Conservation (phyloP, 2,113 vertebrate species). For the Eretmochelys imbricata region DNA sequence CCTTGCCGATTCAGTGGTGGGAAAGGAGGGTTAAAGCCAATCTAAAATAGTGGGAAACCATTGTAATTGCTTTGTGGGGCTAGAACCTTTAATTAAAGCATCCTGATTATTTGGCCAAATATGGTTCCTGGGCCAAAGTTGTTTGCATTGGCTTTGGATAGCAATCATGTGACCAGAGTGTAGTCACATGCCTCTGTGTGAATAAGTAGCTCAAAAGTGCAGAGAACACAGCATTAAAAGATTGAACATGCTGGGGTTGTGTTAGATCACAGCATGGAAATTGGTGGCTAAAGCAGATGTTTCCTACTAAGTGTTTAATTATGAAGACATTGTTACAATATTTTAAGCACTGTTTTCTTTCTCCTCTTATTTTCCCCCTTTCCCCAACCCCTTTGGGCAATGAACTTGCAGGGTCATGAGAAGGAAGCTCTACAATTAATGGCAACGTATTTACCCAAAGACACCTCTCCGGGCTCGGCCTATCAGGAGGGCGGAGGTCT, state of each 20-base stretch:
- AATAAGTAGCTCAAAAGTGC: not conserved
- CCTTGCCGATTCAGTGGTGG: not conserved
- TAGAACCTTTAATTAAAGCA: not conserved
- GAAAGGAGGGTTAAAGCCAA: not conserved
- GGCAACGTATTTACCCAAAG: constrained; percentile 98
- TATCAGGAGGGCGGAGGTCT: constrained; percentile 98
- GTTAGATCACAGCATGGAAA: not conserved
- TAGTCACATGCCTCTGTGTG: not conserved
- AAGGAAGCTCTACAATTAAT: constrained; percentile 98
- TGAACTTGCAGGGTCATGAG: constrained; percentile 90
- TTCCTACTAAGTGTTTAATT: not conserved
- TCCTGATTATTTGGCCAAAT: not conserved
- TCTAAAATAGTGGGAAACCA: not conserved
- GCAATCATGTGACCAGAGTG: not conserved
- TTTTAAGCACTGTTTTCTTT: not conserved
- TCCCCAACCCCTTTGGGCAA: not conserved
- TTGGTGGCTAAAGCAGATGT: not conserved
- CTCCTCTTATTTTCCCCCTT: not conserved
- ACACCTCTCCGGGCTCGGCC: constrained; percentile 97
- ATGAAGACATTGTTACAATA: no score
- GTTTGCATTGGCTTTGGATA: not conserved
- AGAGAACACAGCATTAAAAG: not conserved
- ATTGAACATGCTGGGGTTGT: not conserved
- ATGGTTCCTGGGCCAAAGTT: not conserved
- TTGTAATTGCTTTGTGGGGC: not conserved